Evolutionary conservation across 2,888 invertebrate species (phyloP), one percentile per base, ranked within the genome.

Genomic region (Pollenia angustigena): DNA sequence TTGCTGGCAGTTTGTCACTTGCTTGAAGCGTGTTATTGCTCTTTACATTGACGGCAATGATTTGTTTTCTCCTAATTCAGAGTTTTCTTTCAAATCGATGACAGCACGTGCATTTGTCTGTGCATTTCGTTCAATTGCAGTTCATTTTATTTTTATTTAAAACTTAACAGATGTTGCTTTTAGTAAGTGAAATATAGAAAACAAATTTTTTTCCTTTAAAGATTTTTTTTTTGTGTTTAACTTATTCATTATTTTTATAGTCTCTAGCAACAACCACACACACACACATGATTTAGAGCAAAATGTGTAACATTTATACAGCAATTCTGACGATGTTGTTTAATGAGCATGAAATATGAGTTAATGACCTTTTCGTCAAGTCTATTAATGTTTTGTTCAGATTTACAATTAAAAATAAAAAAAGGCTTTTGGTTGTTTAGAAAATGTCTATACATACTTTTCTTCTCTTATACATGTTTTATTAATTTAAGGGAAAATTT

Each of bases 1-100:
- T 78, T 62, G 71, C 58, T 81, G 71, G 84, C 66, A 87, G 81
- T 87, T 87, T 87, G 87, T 87, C 87, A 87, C 84, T 87, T 78
- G 84, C 68, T 69, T 62, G 78, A 81, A 87, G 87, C 81, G 84
- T 87, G 78, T 87, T 84, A 84, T 87, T 87, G 81, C 87, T 87
- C 62, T 68, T 68, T 56, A 79, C 71, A 52, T 81, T 84, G 84
- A 84, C 54, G 80, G 78, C 84, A 81, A 81, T 87, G 84, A 87
- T 87, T 87, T 84, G 76, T 87, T 82, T 84, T 87, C 78, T 81
- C 62, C 76, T 78, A 84, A 78, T 81, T 76, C 52, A 66, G 18
- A 46, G 76, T 50, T 66, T 42, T 62, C 54, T 40, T 82, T 71
- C 14, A 76, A 66, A 78, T 84, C 68, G 74, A 78, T 32, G 32